Base-by-base conservation (phyloP, 2,797 vertebrate species). In the Mormyrus hasselquistii region DNA sequence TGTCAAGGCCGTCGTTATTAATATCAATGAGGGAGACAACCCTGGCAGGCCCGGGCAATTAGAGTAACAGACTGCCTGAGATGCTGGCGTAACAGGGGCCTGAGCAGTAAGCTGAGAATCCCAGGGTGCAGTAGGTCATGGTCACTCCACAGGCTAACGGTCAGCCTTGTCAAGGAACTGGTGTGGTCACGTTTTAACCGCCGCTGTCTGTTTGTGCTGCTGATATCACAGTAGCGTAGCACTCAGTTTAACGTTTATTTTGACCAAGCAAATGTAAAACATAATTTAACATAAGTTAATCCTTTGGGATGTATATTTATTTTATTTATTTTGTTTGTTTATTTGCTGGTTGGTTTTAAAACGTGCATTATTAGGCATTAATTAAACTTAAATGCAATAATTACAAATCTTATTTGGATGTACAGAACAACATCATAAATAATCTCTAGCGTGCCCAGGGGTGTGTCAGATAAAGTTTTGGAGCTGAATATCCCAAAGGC, bases 11-110 rank as follows among this genome's bases (percentile, higher is more conserved):
- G 5, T 2, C n/a, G 73, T 79, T 79, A 79, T 79, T 79, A 79
- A 79, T 79, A 19, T 79, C 73, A 53, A 52, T 85, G 47, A 85
- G 49, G 49, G 83, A 85, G 83, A 85, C 50, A 29, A 53, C n/a
- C 50, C 50, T 50, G 22, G 16, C 83, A 52, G 50, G 53, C 25
- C 83, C 4, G 22, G 47, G 47, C 50, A 53, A 85, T 85, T 53
- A 50, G 83, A 85, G 83, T 50, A 50, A 85, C 47, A 50, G 50
- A 53, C 22, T 85, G 49, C 50, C 19, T 85, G 49, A 85, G 50
- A 53, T 29, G 49, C 49, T 25, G 22, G 10, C 6, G 3, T 34
- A 14, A 12, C 0, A 1, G 38, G 38, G 16, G 38, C 14, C 57
- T 1, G 38, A 7, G 73, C 38, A 44, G 73, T 9, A 79, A n/a